A percentile compares a stretch with the other conserved stretches of the same genome.
Conservation (phyloP, 2,797 vertebrate species). For the Capromys pilorides region DNA sequence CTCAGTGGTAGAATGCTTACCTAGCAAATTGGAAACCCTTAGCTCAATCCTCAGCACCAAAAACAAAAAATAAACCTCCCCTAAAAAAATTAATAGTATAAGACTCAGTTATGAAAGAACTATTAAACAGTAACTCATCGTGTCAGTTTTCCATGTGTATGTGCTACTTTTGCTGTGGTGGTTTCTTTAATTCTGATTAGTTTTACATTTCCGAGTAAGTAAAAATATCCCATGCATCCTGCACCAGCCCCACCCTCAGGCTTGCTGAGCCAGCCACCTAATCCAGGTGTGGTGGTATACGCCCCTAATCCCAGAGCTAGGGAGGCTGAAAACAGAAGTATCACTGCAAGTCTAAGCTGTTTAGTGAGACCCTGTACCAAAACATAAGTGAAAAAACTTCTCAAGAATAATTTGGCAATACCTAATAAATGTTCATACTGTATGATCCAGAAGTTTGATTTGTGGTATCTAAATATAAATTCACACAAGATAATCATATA, state of each 20-base stretch:
- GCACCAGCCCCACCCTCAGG: no score
- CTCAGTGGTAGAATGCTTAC: no score
- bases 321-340: no score
- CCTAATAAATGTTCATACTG: background rate
- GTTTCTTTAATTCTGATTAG: conserved; percentile 25
- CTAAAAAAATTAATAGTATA: conserved; percentile 15
- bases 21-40: no score
- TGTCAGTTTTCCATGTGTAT: conserved; percentile 25
- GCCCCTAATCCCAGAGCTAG: no score
- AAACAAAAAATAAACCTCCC: no score
- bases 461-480: conserved; percentile 19
- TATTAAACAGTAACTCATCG: background rate
- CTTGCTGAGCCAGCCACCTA: no score
- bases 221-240: background rate
- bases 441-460: background rate
- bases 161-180: background rate
- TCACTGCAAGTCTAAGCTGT: no score
- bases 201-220: background rate
- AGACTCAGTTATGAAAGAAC: background rate
- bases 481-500: background rate
- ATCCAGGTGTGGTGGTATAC: no score
- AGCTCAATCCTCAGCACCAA: no score
- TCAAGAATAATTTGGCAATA: background rate
- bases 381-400: background rate
- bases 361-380: no score